Percentiles rank a stretch among this genome's conserved stretches.
These are phyloP conservation scores for Cephus pulcher DNA, from an alignment of 2,888 invertebrate genomes.

Conservation along the genomic window DNA sequence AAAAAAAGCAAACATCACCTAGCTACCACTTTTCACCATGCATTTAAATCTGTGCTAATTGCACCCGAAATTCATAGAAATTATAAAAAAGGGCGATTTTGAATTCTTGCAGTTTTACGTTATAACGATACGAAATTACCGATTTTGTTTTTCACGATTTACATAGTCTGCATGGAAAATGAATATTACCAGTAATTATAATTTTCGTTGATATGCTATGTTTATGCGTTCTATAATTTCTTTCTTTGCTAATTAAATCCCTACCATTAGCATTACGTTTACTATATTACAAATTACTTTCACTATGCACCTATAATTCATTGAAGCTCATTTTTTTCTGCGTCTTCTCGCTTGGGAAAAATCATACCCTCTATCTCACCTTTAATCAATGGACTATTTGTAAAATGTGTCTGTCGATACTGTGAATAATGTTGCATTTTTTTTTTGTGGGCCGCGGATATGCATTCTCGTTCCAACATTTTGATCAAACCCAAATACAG, in stretches of 20 bases:
- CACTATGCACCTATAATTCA: constrained; percentile 24
- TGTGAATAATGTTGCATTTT: background rate
- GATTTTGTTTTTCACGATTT: background rate
- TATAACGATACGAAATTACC: background rate
- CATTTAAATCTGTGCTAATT: background rate
- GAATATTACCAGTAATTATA: background rate
- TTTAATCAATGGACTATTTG: background rate
- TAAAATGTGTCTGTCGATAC: background rate
- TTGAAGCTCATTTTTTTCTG: constrained; percentile 27
- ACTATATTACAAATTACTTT: constrained; percentile 25
- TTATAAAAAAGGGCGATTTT: background rate
- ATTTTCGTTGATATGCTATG: constrained; percentile 34
- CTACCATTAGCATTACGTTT: background rate
- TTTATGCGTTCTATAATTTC: constrained; percentile 20
- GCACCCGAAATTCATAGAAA: background rate
- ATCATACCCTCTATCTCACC: background rate
- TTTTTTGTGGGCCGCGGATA: background rate
- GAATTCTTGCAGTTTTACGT: background rate
- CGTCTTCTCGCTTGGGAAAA: constrained; percentile 22
- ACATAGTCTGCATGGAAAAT: background rate
- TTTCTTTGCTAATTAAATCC: background rate
- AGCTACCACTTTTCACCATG: background rate
- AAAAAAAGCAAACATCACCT: background rate
- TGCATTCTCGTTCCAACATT: background rate
- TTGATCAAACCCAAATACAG: background rate